These are phyloP conservation scores for Lasiommata megera DNA, from an alignment of 2,888 invertebrate species.

Conservation along the genomic window DNA sequence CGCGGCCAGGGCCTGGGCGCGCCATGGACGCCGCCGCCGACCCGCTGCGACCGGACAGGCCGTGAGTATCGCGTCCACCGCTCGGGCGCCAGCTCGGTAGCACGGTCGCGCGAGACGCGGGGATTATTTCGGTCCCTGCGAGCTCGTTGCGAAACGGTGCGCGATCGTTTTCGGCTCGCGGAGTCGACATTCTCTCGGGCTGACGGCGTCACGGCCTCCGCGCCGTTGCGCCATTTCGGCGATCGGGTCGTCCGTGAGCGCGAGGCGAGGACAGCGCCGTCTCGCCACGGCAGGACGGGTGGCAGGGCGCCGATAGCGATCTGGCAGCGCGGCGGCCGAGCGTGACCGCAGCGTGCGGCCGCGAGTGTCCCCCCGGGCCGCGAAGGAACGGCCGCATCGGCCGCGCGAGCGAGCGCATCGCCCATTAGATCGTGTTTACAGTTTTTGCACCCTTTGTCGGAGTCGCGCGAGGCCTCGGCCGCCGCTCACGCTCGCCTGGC, in stretches of 20 bases:
- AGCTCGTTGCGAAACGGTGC: conserved; percentile 75
- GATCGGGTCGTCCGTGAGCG: conserved; percentile 63
- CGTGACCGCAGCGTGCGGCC: conserved; percentile 58
- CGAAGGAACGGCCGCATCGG: too few species aligned
- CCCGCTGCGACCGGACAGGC: conserved; percentile 77
- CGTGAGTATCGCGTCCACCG: conserved; percentile 67
- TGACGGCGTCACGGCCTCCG: conserved; percentile 77
- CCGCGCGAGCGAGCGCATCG: conserved; percentile 39
- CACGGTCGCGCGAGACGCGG: conserved; percentile 50
- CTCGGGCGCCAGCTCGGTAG: conserved; percentile 43
- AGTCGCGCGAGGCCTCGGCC: conserved; percentile 33
- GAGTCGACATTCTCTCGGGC: conserved; percentile 77
- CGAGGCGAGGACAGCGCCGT: conserved; percentile 56
- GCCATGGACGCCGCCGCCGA: conserved; percentile 78
- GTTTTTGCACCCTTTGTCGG: conserved; percentile 72
- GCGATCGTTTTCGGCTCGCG: conserved; percentile 64
- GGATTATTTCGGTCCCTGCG: conserved; percentile 73
- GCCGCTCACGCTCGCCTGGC: conserved; percentile 47
- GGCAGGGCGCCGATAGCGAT: conserved; percentile 60
- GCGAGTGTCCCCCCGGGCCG: conserved; percentile 43
- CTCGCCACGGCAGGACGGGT: conserved; percentile 48
- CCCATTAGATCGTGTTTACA: conserved; percentile 68
- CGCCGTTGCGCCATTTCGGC: conserved; percentile 76
- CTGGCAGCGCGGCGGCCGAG: conserved; percentile 71
- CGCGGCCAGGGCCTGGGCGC: conserved; percentile 77